Evolutionary conservation across 2,888 invertebrate species (phyloP).

Genomic region (Lasioglossum leucozonium): DNA sequence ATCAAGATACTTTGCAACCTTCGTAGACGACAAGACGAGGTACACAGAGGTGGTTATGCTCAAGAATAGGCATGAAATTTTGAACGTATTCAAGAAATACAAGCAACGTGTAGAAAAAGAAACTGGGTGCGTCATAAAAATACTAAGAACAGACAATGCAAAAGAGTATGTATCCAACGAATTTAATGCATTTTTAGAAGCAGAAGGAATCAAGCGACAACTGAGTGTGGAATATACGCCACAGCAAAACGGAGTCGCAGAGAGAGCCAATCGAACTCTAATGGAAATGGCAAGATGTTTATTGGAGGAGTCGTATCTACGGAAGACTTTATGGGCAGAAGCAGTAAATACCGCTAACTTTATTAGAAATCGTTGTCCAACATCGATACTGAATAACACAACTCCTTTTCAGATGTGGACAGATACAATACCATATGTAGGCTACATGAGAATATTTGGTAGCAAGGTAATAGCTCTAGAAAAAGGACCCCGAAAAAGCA

Average conservation of each 20-base stretch:
- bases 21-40: conserved; percentile 50
- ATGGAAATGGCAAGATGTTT: conserved; percentile 73
- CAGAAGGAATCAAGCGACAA: conserved; percentile 52
- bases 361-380: conserved; percentile 45
- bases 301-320: conserved; percentile 63
- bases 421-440: conserved; percentile 58
- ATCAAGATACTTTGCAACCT: conserved; percentile 46
- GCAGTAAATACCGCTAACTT: conserved; percentile 39
- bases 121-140: background rate
- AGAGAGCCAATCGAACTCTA: conserved; percentile 73
- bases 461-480: conserved; percentile 7
- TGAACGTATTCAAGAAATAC: background rate
- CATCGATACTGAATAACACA: conserved; percentile 15
- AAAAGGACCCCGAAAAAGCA: background rate
- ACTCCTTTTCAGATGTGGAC: conserved; percentile 58
- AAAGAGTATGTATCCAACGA: conserved; percentile 57
- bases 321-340: conserved; percentile 74
- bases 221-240: conserved; percentile 70
- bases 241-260: conserved; percentile 75
- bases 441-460: background rate
- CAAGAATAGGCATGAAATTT: background rate
- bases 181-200: conserved; percentile 35
- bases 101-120: background rate
- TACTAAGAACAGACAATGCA: conserved; percentile 38
- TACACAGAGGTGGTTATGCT: conserved; percentile 31